phyloP scores from a whole-genome alignment of 2,888 invertebrate genomes.

The Altica lythri region DNA sequence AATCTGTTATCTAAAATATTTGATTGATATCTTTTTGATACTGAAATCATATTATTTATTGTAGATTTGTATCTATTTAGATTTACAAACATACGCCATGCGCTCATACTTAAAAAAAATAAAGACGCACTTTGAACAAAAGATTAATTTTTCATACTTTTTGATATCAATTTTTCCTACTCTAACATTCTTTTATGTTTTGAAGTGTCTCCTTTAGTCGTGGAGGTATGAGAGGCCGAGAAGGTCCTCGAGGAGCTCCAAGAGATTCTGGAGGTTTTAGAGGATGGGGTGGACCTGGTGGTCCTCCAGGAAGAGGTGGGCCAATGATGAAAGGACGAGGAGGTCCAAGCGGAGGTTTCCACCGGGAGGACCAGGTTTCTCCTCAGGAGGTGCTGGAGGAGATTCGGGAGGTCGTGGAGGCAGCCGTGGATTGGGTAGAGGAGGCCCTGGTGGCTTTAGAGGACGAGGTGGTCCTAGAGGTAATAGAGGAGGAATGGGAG shows the following conservation, averaged over 20 bases:
- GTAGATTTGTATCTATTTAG: too few species aligned
- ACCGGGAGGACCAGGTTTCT: constrained; percentile 37
- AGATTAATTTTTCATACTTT: too few species aligned
- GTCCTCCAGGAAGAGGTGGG: constrained; percentile 43
- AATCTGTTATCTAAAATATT: too few species aligned
- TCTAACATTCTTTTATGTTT: too few species aligned
- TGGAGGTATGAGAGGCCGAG: neutral
- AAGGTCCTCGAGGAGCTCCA: constrained; percentile 6
- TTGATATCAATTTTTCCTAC: too few species aligned
- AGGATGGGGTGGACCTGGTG: constrained; percentile 44
- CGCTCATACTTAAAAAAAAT: too few species aligned
- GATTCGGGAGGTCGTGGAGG: constrained; percentile 35
- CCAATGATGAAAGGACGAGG: constrained; percentile 45
- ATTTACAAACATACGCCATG: too few species aligned
- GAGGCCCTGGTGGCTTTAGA: constrained; percentile 38
- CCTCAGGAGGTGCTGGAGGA: constrained; percentile 30
- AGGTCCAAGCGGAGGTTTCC: constrained; percentile 41
- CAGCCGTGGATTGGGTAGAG: constrained; percentile 39
- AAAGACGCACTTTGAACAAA: too few species aligned
- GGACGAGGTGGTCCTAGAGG: constrained; percentile 37
- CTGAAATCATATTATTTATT: too few species aligned
- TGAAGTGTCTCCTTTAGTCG: too few species aligned
- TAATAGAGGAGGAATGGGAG: constrained; percentile 27
- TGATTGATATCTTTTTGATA: too few species aligned
- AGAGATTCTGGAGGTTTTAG: constrained; percentile 31